Evolutionary conservation across 2,888 invertebrate genomes (phyloP).

Genomic region (Polymixis lichenea): DNA sequence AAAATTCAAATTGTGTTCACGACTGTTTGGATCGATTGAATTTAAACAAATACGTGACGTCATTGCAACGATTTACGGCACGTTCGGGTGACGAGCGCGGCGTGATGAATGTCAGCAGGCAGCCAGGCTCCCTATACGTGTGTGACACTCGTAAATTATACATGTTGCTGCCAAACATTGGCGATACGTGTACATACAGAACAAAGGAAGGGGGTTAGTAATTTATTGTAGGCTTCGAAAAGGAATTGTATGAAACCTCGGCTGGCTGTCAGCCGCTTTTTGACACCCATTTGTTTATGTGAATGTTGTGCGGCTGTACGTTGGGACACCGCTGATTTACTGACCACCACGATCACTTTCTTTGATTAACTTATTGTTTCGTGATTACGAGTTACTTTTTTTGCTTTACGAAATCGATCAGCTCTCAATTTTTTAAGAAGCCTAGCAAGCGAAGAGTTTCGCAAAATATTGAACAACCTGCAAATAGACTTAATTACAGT

Average conservation of each 20-base stretch:
- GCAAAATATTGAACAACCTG: slow-evolving; percentile 7
- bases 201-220: slow-evolving; percentile 56
- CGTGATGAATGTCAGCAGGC: slow-evolving; percentile 71
- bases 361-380: slow-evolving; percentile 5
- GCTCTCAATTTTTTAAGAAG: not conserved
- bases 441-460: not conserved
- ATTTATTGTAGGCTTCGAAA: slow-evolving; percentile 58
- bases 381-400: not conserved
- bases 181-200: slow-evolving; percentile 57
- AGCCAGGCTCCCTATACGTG: slow-evolving; percentile 53
- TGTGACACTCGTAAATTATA: slow-evolving; percentile 67
- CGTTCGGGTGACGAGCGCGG: slow-evolving; percentile 71
- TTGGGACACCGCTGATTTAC: slow-evolving; percentile 21
- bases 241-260: slow-evolving; percentile 49
- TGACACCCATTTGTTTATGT: slow-evolving; percentile 23
- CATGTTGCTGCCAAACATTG: slow-evolving; percentile 64
- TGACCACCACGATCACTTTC: not conserved
- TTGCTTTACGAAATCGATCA: not conserved
- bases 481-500: not conserved
- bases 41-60: slow-evolving; percentile 67
- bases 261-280: slow-evolving; percentile 24
- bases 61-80: slow-evolving; percentile 68
- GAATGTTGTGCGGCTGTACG: not conserved
- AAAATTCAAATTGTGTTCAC: slow-evolving; percentile 47
- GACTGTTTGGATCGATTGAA: slow-evolving; percentile 61